phyloP scores from a whole-genome alignment of 2,113 vertebrate species.

The Grantiella picta region DNA sequence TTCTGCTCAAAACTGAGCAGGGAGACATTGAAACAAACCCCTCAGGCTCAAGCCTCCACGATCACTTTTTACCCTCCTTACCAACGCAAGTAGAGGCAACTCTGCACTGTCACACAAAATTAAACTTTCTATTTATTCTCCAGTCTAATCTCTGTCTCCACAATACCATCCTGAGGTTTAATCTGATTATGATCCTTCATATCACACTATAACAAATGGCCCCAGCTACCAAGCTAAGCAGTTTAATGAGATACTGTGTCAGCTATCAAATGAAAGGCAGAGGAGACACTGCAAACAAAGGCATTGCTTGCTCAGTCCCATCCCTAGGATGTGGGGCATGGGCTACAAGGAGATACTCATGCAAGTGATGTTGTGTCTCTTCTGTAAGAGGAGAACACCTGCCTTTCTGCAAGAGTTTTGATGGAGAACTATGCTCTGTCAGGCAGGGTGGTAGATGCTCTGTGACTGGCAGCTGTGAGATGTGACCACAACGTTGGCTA shows the following conservation, averaged over 20 bases:
- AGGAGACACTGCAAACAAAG: neutral
- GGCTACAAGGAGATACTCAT: neutral
- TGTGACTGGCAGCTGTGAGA: fast-evolving
- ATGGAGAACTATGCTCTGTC: neutral
- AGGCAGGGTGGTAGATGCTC: neutral
- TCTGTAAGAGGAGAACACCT: neutral
- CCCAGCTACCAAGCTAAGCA: conserved; percentile 16
- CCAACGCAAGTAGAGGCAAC: neutral
- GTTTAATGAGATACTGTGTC: conserved; percentile 1
- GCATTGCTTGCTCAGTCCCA: neutral
- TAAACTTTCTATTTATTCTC: conserved; percentile 24
- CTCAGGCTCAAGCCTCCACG: neutral
- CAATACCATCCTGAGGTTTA: conserved; percentile 18
- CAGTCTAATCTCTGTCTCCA: neutral
- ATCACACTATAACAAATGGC: conserved; percentile 1
- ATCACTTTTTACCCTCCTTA: neutral
- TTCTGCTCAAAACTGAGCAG: neutral
- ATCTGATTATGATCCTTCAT: conserved; percentile 24
- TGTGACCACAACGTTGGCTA: fast-evolving
- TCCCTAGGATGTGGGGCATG: neutral
- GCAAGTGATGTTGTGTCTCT: neutral
- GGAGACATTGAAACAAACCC: neutral
- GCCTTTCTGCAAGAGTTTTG: neutral
- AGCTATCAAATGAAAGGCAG: neutral
- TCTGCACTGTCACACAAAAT: conserved; percentile 6